Conservation (phyloP, 2,797 vertebrate genomes). For the Hipposideros larvatus region DNA sequence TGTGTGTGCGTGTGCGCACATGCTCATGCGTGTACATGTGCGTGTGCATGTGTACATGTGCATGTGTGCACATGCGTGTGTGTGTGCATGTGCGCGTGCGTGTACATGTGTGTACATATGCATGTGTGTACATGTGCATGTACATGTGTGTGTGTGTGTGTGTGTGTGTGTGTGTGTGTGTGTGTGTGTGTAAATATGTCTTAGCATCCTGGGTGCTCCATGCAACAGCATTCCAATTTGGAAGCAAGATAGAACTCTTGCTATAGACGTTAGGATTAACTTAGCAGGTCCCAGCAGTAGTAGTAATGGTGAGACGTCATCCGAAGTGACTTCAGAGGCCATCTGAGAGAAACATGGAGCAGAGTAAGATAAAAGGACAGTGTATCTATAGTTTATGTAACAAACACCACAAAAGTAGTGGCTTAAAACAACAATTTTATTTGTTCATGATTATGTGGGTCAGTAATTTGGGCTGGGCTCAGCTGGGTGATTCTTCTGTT, state of each 20-base stretch:
- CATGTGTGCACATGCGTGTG: too few relatives aligned
- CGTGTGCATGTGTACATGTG: too few relatives aligned
- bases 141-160: too few relatives aligned
- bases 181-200: not conserved
- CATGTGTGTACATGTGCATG: too few relatives aligned
- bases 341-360: not conserved
- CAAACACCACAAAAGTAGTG: not conserved
- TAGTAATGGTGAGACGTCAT: not conserved
- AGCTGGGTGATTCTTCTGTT: not conserved
- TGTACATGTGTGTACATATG: too few relatives aligned
- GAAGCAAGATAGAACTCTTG: not conserved
- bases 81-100: rapidly evolving
- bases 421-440: not conserved
- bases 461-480: not conserved
- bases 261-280: not conserved
- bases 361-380: not conserved
- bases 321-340: not conserved
- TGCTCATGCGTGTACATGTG: too few relatives aligned
- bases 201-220: not conserved
- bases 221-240: not conserved
- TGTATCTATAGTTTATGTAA: not conserved
- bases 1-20: too few relatives aligned
- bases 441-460: not conserved
- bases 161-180: rapidly evolving
- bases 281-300: not conserved